Percentiles rank a stretch among this genome's conserved stretches.
phyloP scores from a whole-genome alignment of 2,113 vertebrate genomes.

The Triplophysa dalaica region DNA sequence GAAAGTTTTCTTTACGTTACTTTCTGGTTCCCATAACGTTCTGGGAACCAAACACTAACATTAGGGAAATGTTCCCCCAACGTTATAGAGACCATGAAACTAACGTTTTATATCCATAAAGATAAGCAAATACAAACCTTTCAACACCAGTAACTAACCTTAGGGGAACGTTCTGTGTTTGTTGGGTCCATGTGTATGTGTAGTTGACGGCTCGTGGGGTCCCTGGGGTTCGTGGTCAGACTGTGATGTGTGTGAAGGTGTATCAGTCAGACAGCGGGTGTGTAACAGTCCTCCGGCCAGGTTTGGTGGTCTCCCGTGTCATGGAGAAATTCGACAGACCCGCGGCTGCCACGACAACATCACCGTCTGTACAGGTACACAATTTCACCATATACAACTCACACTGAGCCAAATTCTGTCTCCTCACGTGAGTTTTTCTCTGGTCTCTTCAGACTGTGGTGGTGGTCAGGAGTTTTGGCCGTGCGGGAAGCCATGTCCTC shows the following conservation, averaged over 20 bases:
- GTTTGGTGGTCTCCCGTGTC: slow-evolving; percentile 80
- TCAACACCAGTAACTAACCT: too few species aligned
- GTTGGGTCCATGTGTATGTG: neutral
- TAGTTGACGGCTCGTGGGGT: slow-evolving; percentile 83
- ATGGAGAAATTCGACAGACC: slow-evolving; percentile 75
- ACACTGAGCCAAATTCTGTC: too few species aligned
- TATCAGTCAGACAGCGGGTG: slow-evolving; percentile 68
- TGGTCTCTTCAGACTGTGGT: slow-evolving; percentile 70
- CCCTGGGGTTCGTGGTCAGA: slow-evolving; percentile 79
- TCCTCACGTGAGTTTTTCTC: neutral
- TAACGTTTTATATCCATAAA: too few species aligned
- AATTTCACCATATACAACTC: too few species aligned
- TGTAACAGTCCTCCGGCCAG: slow-evolving; percentile 78
- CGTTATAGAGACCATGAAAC: too few species aligned
- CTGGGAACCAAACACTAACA: too few species aligned
- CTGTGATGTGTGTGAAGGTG: slow-evolving; percentile 75
- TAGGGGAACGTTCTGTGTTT: neutral
- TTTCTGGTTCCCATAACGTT: too few species aligned
- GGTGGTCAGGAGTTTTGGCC: slow-evolving; percentile 73
- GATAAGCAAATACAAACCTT: too few species aligned
- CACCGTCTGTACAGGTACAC: slow-evolving; percentile 76
- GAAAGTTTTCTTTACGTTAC: too few species aligned
- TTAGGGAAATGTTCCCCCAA: too few species aligned
- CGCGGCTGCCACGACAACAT: slow-evolving; percentile 73
- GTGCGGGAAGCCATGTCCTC: slow-evolving; percentile 81